Base-by-base conservation (phyloP, 1,140 invertebrate genomes). In the Apocrypta bakeri region DNA sequence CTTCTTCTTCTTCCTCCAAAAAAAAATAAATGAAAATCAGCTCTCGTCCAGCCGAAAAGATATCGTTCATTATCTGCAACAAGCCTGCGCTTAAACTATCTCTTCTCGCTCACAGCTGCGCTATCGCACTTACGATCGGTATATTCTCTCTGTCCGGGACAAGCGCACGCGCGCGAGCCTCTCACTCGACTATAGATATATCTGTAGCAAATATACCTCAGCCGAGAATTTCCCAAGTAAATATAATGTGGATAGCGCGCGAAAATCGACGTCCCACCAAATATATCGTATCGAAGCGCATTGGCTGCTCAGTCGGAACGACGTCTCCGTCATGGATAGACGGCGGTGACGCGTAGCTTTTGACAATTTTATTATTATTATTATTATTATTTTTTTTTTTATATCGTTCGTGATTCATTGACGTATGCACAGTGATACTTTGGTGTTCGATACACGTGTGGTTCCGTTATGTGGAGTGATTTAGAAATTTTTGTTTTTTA, bases 281-380 rank as follows among this genome's bases (percentile, higher is more conserved):
- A 48, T 56, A 56, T 11, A 21, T 27, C 33, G 33, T 78, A 68
- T 37, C 63, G 74, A n/a, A 33, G 17, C n/a, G 33, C 31, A 56
- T 56, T 56, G n/a, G 48, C 12, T 17, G 63, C 33, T 78, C 75
- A 78, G 75, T 78, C 63, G 24, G 31, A 78, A 78, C 31, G 31
- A 68, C 63, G 75, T 68, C 61, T 27, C 24, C 75, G 75, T 64
- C 37, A 25, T n/a, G 61, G n/a, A 37, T 25, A 24, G 33, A 78
- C 27, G 61, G 27, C 33, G 24, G 9, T 27, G 24, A 66, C 25
- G 64, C 27, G 63, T 11, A 66, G 3, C 6, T 64, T 64, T 27
- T 25, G n/a, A n/a, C n/a, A n/a, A n/a, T n/a, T n/a, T n/a, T n/a
- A n/a, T n/a, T n/a, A n/a, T n/a, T n/a, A n/a, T n/a, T n/a, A n/a